Evolutionary conservation across 2,888 invertebrate species (phyloP).

Genomic region (Drosophila paranaensis): DNA sequence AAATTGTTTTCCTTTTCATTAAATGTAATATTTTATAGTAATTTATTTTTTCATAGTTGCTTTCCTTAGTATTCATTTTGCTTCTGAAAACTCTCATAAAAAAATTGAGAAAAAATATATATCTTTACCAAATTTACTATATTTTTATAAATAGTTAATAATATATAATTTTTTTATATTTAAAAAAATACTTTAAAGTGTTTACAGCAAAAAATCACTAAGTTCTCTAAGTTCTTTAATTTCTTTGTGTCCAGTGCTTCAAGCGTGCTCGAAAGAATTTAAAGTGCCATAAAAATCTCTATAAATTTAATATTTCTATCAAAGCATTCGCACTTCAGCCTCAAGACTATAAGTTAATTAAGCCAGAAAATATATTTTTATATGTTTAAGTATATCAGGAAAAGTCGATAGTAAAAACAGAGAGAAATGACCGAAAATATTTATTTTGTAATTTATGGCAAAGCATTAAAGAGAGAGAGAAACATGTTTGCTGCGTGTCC

Average conservation of each 20-base stretch:
- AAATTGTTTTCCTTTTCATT: no score
- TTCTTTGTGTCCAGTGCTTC: not conserved
- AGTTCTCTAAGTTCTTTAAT: not conserved
- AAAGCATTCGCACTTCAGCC: not conserved
- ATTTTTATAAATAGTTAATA: no score
- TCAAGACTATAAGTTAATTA: conserved; percentile 5
- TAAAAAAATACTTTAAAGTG: not conserved
- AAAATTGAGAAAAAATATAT: no score
- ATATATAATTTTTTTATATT: not conserved
- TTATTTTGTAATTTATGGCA: conserved; percentile 3
- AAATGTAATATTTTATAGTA: no score
- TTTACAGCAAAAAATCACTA: no score
- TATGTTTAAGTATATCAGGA: not conserved
- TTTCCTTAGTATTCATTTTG: no score
- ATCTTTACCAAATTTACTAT: no score
- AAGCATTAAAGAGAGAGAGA: not conserved
- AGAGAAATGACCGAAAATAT: conserved; percentile 2
- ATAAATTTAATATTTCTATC: not conserved
- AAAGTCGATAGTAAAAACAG: not conserved
- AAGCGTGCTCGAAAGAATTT: not conserved
- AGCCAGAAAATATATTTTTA: not conserved
- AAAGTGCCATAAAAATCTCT: not conserved
- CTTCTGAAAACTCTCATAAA: no score
- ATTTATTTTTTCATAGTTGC: no score
- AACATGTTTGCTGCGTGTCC: not conserved